Percentiles rank a stretch among this genome's conserved stretches.
These are phyloP conservation scores for Lasioglossum leucozonium DNA, from an alignment of 2,888 invertebrate species.

Conservation along the genomic window DNA sequence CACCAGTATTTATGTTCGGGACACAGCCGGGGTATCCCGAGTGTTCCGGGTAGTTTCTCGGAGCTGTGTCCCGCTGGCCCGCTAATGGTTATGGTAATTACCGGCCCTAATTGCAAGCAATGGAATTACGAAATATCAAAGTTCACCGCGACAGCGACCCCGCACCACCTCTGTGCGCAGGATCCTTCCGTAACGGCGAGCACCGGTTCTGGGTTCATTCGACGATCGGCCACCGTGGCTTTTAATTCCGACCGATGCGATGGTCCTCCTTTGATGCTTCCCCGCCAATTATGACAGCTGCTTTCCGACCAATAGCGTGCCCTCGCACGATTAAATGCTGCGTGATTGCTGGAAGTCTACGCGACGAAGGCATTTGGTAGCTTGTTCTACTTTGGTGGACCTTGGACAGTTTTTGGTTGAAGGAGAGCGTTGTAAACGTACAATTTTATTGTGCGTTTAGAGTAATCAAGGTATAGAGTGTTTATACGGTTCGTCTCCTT, in stretches of 20 bases:
- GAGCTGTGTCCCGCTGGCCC: slow-evolving; percentile 73
- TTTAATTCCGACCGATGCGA: slow-evolving; percentile 16
- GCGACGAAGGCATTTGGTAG: neutral
- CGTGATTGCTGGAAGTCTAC: neutral
- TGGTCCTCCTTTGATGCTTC: slow-evolving; percentile 10
- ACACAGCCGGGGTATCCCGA: slow-evolving; percentile 76
- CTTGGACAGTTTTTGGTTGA: neutral
- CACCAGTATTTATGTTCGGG: slow-evolving; percentile 83
- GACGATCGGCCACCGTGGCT: slow-evolving; percentile 31
- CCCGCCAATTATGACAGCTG: slow-evolving; percentile 3
- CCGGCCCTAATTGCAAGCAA: slow-evolving; percentile 84
- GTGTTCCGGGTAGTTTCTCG: slow-evolving; percentile 78
- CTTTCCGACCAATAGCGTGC: neutral
- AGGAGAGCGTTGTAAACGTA: neutral
- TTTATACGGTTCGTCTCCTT: too few relatives aligned
- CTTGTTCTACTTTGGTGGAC: neutral
- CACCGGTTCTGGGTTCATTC: neutral
- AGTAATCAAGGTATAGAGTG: too few relatives aligned
- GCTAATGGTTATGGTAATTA: slow-evolving; percentile 85
- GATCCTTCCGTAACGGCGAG: slow-evolving; percentile 54
- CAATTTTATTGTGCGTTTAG: too few relatives aligned
- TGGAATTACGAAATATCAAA: slow-evolving; percentile 85
- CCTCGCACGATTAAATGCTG: neutral
- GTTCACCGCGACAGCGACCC: slow-evolving; percentile 72
- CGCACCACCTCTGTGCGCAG: slow-evolving; percentile 43